A percentile compares a stretch with the other conserved stretches of the same genome.
Conservation (phyloP, 2,888 invertebrate species). For the Agrotis clavis region DNA sequence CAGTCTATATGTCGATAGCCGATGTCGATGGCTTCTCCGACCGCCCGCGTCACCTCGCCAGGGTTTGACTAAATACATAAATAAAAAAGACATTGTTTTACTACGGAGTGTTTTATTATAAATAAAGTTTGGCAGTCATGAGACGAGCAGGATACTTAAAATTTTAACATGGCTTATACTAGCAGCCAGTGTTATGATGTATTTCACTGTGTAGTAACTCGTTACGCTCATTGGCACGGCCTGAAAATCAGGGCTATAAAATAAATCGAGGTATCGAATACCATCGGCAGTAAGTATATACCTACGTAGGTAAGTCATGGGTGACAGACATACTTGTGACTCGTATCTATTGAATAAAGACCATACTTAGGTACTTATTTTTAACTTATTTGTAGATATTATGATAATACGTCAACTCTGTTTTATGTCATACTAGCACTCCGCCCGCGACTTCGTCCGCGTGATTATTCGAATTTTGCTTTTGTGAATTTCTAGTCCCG, state of each 20-base stretch:
- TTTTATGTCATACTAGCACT: too few species aligned
- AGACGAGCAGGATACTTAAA: conserved; percentile 28
- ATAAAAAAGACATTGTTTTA: conserved; percentile 34
- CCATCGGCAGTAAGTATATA: background rate
- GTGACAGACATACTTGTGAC: background rate
- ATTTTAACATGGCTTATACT: conserved; percentile 32
- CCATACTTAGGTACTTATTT: background rate
- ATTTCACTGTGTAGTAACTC: conserved; percentile 40
- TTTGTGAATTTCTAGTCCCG: too few species aligned
- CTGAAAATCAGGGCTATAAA: conserved; percentile 33
- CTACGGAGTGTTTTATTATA: conserved; percentile 34
- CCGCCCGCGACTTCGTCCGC: too few species aligned
- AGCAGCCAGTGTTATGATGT: conserved; percentile 31
- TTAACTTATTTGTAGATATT: too few species aligned
- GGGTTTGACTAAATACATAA: conserved; percentile 86
- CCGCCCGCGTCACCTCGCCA: conserved; percentile 92
- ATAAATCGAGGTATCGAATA: conserved; percentile 23
- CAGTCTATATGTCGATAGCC: conserved; percentile 94
- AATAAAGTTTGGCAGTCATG: conserved; percentile 33
- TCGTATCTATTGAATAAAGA: background rate
- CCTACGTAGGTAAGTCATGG: background rate
- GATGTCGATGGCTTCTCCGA: conserved; percentile 92
- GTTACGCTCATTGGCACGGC: conserved; percentile 20
- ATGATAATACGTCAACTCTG: too few species aligned
- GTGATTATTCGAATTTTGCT: too few species aligned